Percentiles rank a stretch among this genome's conserved stretches.
These are phyloP conservation scores for Nymphalis polychloros DNA, from an alignment of 2,888 invertebrate species.

Conservation along the genomic window DNA sequence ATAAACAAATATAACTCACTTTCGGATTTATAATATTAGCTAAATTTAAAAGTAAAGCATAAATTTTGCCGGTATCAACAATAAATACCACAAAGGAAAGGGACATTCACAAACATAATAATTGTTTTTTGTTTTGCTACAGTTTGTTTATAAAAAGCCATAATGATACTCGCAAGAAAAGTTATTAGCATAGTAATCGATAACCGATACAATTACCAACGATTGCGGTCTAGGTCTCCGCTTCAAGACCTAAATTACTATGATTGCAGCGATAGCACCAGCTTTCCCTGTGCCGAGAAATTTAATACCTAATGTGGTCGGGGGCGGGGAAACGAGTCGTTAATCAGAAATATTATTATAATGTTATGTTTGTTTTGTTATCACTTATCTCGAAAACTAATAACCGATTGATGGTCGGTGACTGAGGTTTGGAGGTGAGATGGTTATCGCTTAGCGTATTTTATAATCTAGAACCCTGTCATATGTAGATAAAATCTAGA, in stretches of 20 bases:
- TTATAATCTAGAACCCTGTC: too few relatives aligned
- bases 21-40: too few relatives aligned
- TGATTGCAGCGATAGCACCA: conserved; percentile 44
- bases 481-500: too few relatives aligned
- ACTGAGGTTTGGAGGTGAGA: too few relatives aligned
- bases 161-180: conserved; percentile 33
- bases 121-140: not conserved
- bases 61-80: too few relatives aligned
- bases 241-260: conserved; percentile 47
- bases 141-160: not conserved
- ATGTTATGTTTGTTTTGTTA: not conserved
- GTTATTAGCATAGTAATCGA: conserved; percentile 60
- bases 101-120: too few relatives aligned
- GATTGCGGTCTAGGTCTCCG: conserved; percentile 50
- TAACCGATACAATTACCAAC: conserved; percentile 54
- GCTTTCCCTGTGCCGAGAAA: conserved; percentile 49
- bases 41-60: too few relatives aligned
- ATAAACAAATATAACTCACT: too few relatives aligned
- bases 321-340: conserved; percentile 22
- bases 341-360: conserved; percentile 6
- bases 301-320: conserved; percentile 45
- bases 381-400: not conserved
- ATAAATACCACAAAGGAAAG: too few relatives aligned
- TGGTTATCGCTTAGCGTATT: too few relatives aligned
- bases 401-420: too few relatives aligned